Conservation (phyloP, 2,113 vertebrate species). For the Anguilla rostrata region DNA sequence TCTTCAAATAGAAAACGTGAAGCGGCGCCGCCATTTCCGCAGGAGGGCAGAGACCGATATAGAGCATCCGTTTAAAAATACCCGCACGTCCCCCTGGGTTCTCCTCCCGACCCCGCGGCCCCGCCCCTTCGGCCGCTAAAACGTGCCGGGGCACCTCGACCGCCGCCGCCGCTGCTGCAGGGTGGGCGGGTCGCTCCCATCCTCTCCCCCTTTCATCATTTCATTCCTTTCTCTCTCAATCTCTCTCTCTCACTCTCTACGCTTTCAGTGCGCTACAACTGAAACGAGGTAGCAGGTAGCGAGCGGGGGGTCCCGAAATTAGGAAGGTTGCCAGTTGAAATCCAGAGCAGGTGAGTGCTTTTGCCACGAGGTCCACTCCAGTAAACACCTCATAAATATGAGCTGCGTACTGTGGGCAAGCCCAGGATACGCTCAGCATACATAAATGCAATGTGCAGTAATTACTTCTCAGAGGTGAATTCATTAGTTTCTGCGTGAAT, state of each 20-base stretch:
- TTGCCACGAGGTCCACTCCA: background rate
- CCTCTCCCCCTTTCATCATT: no score
- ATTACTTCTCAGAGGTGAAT: background rate
- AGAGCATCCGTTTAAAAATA: constrained; percentile 41
- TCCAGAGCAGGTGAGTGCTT: background rate
- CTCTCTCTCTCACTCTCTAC: no score
- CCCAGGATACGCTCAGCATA: background rate
- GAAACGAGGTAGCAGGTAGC: background rate
- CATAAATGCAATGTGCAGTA: background rate
- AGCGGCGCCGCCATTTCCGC: constrained; percentile 8
- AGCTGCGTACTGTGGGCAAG: background rate
- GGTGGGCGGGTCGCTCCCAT: background rate
- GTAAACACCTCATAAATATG: background rate
- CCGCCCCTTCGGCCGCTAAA: no score
- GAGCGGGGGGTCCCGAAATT: background rate
- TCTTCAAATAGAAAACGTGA: background rate
- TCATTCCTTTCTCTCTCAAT: no score
- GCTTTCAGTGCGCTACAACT: no score
- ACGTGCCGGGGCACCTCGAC: no score
- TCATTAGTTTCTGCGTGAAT: background rate
- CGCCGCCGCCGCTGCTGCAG: no score
- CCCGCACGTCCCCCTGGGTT: constrained; percentile 25
- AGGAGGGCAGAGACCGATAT: constrained; percentile 33
- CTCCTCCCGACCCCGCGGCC: no score
- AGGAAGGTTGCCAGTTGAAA: background rate